phyloP scores from a whole-genome alignment of 1,140 invertebrate species.

The Polypedilum pembai region DNA sequence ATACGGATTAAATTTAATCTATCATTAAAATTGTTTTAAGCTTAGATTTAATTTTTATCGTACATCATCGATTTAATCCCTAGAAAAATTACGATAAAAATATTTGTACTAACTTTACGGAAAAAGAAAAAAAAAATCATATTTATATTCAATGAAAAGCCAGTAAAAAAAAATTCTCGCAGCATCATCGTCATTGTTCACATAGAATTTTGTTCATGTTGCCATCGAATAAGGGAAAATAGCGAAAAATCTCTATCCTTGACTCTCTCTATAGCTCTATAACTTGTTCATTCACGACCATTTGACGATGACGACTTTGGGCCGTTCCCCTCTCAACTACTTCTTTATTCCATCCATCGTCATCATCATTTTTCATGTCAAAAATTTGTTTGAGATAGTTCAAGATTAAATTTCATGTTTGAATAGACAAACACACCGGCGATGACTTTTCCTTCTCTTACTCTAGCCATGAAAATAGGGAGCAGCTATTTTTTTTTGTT shows the following conservation, averaged over 20 bases:
- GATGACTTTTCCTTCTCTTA: not conserved
- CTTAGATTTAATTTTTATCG: too few relatives aligned
- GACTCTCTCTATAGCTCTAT: not conserved
- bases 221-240: not conserved
- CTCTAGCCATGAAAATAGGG: not conserved
- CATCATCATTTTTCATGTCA: constrained; percentile 18
- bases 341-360: not conserved
- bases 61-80: too few relatives aligned
- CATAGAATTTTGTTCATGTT: not conserved
- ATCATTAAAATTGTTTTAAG: too few relatives aligned
- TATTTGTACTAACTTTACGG: too few relatives aligned
- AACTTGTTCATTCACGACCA: not conserved
- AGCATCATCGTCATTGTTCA: not conserved
- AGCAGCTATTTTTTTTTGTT: too few relatives aligned
- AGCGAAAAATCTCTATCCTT: constrained; percentile 2
- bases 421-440: constrained; percentile 15
- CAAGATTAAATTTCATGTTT: constrained; percentile 19
- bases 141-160: not conserved
- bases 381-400: constrained; percentile 4
- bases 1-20: too few relatives aligned
- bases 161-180: not conserved
- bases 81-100: too few relatives aligned
- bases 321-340: not conserved
- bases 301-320: not conserved
- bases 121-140: not conserved